Conservation (phyloP, 2,888 invertebrate genomes). For the Caenorhabditis doughertyi region DNA sequence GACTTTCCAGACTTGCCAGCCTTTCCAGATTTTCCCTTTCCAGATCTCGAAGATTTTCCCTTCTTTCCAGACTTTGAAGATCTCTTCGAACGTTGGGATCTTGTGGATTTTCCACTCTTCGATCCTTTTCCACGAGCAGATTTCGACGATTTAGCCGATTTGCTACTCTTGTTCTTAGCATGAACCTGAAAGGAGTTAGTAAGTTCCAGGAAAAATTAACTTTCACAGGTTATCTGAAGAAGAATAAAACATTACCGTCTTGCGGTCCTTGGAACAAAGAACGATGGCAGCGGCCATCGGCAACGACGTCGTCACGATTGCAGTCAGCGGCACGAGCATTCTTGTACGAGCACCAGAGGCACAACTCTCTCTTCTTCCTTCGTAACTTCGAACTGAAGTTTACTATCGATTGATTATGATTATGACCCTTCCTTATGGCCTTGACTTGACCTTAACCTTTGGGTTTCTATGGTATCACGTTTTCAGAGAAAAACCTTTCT, state of each 20-base stretch:
- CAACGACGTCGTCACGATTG: slow-evolving; percentile 52
- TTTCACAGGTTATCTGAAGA: too few relatives aligned
- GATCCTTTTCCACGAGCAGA: slow-evolving; percentile 16
- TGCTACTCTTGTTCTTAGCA: slow-evolving; percentile 38
- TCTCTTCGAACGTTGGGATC: slow-evolving; percentile 34
- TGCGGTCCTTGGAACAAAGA: slow-evolving; percentile 55
- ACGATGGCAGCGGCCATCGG: slow-evolving; percentile 56
- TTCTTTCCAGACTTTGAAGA: slow-evolving; percentile 39
- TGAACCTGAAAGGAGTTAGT: slow-evolving; percentile 25
- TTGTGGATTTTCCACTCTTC: slow-evolving; percentile 30
- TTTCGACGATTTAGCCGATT: slow-evolving; percentile 44
- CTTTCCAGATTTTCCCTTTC: slow-evolving; percentile 7
- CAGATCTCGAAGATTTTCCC: slow-evolving; percentile 19
- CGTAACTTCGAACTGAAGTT: slow-evolving; percentile 45
- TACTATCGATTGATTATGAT: slow-evolving; percentile 8
- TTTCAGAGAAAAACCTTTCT: background rate
- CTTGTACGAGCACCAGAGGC: slow-evolving; percentile 27
- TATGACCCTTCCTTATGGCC: slow-evolving; percentile 4
- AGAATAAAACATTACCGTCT: slow-evolving; percentile 27
- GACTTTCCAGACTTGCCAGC: slow-evolving; percentile 48
- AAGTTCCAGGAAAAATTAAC: too few relatives aligned
- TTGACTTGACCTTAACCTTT: slow-evolving; percentile 2
- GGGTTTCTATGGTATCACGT: background rate
- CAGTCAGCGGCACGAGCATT: slow-evolving; percentile 60
- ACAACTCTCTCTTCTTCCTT: slow-evolving; percentile 44